Conservation (phyloP, 2,888 invertebrate genomes). For the Eupsilia transversa region DNA sequence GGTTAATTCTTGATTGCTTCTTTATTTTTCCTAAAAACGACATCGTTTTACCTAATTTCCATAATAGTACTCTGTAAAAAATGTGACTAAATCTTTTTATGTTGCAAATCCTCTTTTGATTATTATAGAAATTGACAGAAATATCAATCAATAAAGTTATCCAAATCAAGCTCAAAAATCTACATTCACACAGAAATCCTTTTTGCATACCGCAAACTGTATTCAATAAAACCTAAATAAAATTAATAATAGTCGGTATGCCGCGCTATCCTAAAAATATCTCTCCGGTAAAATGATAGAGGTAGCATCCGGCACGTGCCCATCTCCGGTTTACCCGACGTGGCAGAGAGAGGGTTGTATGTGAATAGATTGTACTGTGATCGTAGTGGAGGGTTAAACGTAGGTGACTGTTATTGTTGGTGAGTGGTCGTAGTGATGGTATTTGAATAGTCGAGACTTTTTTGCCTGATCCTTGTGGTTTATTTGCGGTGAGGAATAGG, state of each 20-base stretch:
- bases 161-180: constrained; percentile 1
- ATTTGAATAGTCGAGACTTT: not conserved
- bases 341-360: constrained; percentile 49
- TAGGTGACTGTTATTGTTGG: constrained; percentile 11
- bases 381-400: constrained; percentile 20
- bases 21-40: not conserved
- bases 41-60: too few relatives aligned
- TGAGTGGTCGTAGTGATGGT: not conserved
- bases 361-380: constrained; percentile 21
- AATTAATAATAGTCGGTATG: constrained; percentile 49
- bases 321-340: constrained; percentile 58
- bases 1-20: not conserved
- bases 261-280: constrained; percentile 44
- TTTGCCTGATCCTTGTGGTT: not conserved
- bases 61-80: not conserved
- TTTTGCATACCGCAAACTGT: constrained; percentile 24
- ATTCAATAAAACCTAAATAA: constrained; percentile 55
- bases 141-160: not conserved
- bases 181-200: constrained; percentile 2
- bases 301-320: constrained; percentile 52
- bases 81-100: not conserved
- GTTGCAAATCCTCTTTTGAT: not conserved
- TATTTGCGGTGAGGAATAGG: not conserved
- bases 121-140: not conserved
- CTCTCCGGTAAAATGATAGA: constrained; percentile 52